Evolutionary conservation across 2,113 vertebrate species (phyloP), one percentile per base, ranked within the genome.

Genomic region (Sceloporus undulatus): DNA sequence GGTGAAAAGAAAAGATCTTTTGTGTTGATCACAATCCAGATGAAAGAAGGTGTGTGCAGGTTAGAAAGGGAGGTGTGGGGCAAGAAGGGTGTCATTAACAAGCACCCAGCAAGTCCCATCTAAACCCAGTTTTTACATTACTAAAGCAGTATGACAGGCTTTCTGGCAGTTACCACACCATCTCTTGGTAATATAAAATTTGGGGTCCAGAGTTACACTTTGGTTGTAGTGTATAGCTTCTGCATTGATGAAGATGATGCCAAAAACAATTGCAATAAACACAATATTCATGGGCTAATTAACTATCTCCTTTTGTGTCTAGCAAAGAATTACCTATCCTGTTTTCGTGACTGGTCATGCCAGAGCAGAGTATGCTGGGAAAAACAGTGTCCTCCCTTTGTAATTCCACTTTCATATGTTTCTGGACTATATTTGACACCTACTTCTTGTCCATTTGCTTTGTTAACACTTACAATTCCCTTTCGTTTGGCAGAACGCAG

Each of bases 1-100:
- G 86, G 68, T 23, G 25, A 76, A 94, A 90, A 90, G 79, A 34
- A 77, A 85, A 92, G 6, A 29, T 89, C 90, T 75, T 48, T 56
- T 1, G 79, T 86, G 9, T 83, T 85, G 62, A 52, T 70, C 66
- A 87, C 9, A 23, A 85, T 88, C 85, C 80, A 42, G 66, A 88
- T 0, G 0, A 75, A 85, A 83, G 16, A 78, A 85, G 19, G 16
- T 82, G 38, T 68, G 75, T 65, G 56, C 2, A 18, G 68, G 27
- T 29, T 29, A 71, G 56, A 42, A 29, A 18, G 27, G 40, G 42
- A 52, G 42, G 4, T 7, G 6, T 52, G 27, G 40, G 52, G 5
- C 11, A 13, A 56, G 25, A 23, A 5, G 21, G 29, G 29, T 59
- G 16, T 56, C 54, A 59, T 79, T 79, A 56, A 80, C 29, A 25